Conservation (phyloP, 2,113 vertebrate species). For the Castor canadensis region DNA sequence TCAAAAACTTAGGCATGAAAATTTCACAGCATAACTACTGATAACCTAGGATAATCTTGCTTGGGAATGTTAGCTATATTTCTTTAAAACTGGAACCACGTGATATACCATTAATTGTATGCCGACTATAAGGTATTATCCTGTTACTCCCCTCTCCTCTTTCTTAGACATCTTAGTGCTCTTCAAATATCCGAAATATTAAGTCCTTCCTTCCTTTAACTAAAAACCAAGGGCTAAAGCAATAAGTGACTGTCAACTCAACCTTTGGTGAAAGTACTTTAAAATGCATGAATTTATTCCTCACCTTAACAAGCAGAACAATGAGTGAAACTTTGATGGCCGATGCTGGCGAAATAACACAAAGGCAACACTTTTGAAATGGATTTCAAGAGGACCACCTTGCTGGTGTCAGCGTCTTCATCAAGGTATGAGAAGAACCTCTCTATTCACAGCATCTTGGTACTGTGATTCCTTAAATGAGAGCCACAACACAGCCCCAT, state of each 20-base stretch:
- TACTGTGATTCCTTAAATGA: neutral
- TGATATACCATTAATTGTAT: neutral
- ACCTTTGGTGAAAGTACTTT: neutral
- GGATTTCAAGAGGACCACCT: neutral
- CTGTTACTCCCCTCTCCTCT: neutral
- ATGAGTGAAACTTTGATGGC: neutral
- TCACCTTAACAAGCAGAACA: neutral
- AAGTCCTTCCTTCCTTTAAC: neutral
- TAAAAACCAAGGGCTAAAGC: constrained; percentile 7
- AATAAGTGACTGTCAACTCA: neutral
- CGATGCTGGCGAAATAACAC: neutral
- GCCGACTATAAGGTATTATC: neutral
- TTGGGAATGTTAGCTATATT: neutral
- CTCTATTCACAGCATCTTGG: neutral
- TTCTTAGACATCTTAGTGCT: neutral
- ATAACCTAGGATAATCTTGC: neutral
- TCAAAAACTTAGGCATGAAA: neutral
- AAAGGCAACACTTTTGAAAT: neutral
- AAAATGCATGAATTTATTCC: neutral
- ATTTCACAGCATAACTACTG: neutral
- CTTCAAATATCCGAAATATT: constrained; percentile 34
- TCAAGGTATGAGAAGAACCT: neutral
- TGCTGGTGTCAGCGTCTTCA: neutral
- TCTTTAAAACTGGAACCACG: neutral
- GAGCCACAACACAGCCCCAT: neutral